Evolutionary conservation across 2,797 vertebrate species (phyloP), one percentile per base, ranked within the genome.

Genomic region (Danio choprae): DNA sequence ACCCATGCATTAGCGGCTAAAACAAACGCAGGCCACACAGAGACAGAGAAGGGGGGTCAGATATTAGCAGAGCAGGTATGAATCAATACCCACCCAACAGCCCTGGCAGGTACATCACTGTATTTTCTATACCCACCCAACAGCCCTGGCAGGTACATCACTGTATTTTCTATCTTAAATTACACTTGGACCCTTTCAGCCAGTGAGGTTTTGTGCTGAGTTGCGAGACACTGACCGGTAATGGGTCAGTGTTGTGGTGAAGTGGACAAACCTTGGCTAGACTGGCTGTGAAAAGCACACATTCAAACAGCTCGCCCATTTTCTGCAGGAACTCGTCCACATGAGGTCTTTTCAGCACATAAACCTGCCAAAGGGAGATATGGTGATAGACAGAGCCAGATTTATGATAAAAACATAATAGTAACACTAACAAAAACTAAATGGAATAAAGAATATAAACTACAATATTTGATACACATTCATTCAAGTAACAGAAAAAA

Each of bases 301-400:
- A 99, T 90, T 99, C 97, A 75, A 98, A 99, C 16, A 99, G 90
- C 86, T 98, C 96, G 62, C 97, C 97, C 97, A 99, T 98, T 91
- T 95, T 96, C 88, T 98, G 96, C 41, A 99, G 96, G 68, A 99
- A 99, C 89, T 97, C 96, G 0, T 98, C 97, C 88, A 99, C 97
- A 0, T 98, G 95, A 8, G 97, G 97, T 88, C 97, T 93, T 89
- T 99, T 98, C 87, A 98, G 92, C 81, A 99, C 97, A 44, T 99
- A 99, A 59, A 98, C 97, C 97, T 98, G 90, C 12, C 88, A 88
- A 2, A 12, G 40, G 16, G 44, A 65, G 51, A 81, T 12, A 51
- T n/a, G 36, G 22, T n/a, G 22, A 16, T 50, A 10, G 40, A 29
- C 43, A 9, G 12, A 59, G 4, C 20, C 6, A 29, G 0, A 6